Conservation (phyloP, 2,888 invertebrate genomes). For the Neoascia interrupta region DNA sequence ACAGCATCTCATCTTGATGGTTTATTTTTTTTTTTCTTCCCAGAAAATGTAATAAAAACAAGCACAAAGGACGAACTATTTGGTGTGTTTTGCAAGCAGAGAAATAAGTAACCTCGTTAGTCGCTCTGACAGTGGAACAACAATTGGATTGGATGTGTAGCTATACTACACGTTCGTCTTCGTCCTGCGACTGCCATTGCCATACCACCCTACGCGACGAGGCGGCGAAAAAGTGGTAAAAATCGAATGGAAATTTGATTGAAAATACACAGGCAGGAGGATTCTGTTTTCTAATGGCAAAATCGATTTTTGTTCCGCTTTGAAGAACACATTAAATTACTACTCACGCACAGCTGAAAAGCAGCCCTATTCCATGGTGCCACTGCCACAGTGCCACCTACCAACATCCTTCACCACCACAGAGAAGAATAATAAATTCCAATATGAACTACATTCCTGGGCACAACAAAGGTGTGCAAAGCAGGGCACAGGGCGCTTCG, state of each 20-base stretch:
- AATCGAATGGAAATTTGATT: constrained; percentile 1
- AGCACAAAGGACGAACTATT: constrained; percentile 21
- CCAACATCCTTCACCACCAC: constrained; percentile 1
- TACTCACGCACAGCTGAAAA: constrained; percentile 24
- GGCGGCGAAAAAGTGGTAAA: constrained; percentile 12
- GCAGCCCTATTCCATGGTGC: no score
- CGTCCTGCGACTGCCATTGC: no score
- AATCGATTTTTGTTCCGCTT: constrained; percentile 35
- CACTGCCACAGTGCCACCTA: background rate
- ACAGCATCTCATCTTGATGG: no score
- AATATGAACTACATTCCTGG: constrained; percentile 33
- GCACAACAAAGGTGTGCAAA: constrained; percentile 38
- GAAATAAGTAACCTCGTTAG: constrained; percentile 8
- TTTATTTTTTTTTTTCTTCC: no score
- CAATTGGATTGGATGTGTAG: background rate
- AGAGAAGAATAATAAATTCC: constrained; percentile 26
- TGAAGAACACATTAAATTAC: constrained; percentile 18
- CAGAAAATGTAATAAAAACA: background rate
- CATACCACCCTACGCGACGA: no score
- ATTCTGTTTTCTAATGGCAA: constrained; percentile 22
- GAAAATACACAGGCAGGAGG: constrained; percentile 12
- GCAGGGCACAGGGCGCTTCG: no score
- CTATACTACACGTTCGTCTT: background rate
- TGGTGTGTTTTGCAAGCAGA: background rate
- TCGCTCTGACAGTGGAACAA: constrained; percentile 5